Percentiles rank a stretch among this genome's conserved stretches.
phyloP scores from a whole-genome alignment of 1,140 invertebrate species.

The Hirudo medicinalis region DNA sequence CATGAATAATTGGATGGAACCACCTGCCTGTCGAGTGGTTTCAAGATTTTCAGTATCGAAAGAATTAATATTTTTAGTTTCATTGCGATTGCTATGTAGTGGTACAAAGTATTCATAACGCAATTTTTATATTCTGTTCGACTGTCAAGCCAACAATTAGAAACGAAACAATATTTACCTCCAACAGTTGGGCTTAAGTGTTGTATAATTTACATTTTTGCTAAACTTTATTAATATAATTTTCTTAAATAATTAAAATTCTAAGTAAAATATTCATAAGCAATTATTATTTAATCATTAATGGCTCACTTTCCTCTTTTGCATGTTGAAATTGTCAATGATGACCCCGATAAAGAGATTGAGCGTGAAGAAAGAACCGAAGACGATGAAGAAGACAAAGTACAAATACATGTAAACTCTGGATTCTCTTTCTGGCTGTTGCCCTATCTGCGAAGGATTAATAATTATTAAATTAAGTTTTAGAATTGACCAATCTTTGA shows the following conservation, averaged over 20 bases:
- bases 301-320: constrained; percentile 69
- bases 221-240: too few species aligned
- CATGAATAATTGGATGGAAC: constrained; percentile 98
- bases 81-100: too few species aligned
- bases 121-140: too few species aligned
- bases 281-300: background rate
- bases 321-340: constrained; percentile 96
- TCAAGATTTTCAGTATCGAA: too few species aligned
- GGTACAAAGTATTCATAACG: too few species aligned
- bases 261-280: too few species aligned
- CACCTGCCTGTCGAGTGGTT: constrained; percentile 57
- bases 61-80: background rate
- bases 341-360: constrained; percentile 97
- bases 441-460: constrained; percentile 50
- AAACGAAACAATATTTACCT: too few species aligned
- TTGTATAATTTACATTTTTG: too few species aligned
- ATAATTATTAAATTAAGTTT: background rate
- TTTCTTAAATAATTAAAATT: too few species aligned
- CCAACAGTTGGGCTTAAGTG: too few species aligned
- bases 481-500: too few species aligned
- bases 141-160: too few species aligned
- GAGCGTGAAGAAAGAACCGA: constrained; percentile 91
- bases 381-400: constrained; percentile 94
- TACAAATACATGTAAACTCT: constrained; percentile 96
- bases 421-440: constrained; percentile 81